These are phyloP conservation scores for Gambusia affinis DNA, from an alignment of 2,113 vertebrate species.

Conservation along the genomic window DNA sequence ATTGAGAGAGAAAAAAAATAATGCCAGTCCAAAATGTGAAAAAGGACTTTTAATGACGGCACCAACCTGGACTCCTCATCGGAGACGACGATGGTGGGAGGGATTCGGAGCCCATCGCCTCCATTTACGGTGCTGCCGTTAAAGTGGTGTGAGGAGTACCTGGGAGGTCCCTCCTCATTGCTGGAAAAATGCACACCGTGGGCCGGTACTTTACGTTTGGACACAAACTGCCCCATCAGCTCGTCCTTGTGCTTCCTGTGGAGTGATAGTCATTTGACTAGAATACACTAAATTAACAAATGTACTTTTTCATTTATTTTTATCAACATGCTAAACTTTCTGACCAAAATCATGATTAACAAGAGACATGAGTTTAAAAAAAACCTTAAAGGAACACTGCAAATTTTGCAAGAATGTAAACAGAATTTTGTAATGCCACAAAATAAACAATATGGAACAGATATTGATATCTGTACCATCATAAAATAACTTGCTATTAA, in stretches of 20 bases:
- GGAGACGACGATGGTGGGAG: slow-evolving; percentile 26
- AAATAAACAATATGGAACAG: not conserved
- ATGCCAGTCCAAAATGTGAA: not conserved
- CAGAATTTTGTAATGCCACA: not conserved
- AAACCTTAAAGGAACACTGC: not conserved
- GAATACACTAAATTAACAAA: not conserved
- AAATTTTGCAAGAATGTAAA: not conserved
- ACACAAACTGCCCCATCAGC: slow-evolving; percentile 64
- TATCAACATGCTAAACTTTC: too few relatives aligned
- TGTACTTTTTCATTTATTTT: not conserved
- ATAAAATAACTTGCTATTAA: too few relatives aligned
- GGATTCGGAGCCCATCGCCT: slow-evolving; percentile 5
- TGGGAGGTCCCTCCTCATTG: slow-evolving; percentile 47
- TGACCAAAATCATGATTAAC: too few relatives aligned
- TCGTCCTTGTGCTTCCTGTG: not conserved
- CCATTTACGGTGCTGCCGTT: not conserved
- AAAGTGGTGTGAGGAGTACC: slow-evolving; percentile 30
- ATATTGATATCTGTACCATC: too few relatives aligned
- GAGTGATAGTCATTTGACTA: not conserved
- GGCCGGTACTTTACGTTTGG: slow-evolving; percentile 21
- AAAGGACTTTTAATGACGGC: too few relatives aligned
- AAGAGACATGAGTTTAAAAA: not conserved
- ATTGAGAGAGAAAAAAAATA: not conserved
- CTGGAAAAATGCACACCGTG: slow-evolving; percentile 27
- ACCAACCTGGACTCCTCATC: slow-evolving; percentile 49